Percentiles rank a stretch among this genome's conserved stretches.
These are phyloP conservation scores for Phaedon cochleariae DNA, from an alignment of 2,888 invertebrate genomes.

Conservation along the genomic window DNA sequence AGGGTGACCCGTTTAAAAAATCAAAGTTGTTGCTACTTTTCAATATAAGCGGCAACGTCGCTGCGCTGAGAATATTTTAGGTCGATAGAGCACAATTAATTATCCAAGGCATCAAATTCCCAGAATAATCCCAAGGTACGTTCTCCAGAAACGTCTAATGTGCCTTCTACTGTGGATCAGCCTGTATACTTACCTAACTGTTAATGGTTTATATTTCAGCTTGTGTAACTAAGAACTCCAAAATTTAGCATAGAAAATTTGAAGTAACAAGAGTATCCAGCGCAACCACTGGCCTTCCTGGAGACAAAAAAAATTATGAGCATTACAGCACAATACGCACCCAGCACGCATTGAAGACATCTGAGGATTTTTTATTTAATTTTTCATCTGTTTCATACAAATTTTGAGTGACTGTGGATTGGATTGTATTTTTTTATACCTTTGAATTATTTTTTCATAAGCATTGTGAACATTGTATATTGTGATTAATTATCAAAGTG, in stretches of 20 bases:
- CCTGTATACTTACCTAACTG: constrained; percentile 46
- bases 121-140: too few relatives aligned
- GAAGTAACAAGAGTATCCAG: constrained; percentile 62
- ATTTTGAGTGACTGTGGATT: constrained; percentile 63
- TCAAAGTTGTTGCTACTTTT: too few relatives aligned
- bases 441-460: constrained; percentile 45
- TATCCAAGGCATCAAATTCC: too few relatives aligned
- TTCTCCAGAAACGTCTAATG: too few relatives aligned
- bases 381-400: constrained; percentile 58
- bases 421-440: constrained; percentile 51
- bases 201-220: constrained; percentile 63
- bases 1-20: too few relatives aligned
- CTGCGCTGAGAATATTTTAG: too few relatives aligned
- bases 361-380: constrained; percentile 75
- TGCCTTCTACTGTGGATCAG: too few relatives aligned
- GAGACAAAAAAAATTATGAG: constrained; percentile 53
- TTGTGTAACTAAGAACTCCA: constrained; percentile 70
- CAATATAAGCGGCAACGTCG: too few relatives aligned
- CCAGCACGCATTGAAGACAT: constrained; percentile 91
- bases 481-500: constrained; percentile 49
- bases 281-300: constrained; percentile 60
- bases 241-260: constrained; percentile 66
- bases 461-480: constrained; percentile 49
- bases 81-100: too few relatives aligned
- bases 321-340: constrained; percentile 72